A percentile compares a stretch with the other conserved stretches of the same genome.
These are phyloP conservation scores for Ophion ventricosus DNA, from an alignment of 2,888 invertebrate genomes.

Conservation along the genomic window DNA sequence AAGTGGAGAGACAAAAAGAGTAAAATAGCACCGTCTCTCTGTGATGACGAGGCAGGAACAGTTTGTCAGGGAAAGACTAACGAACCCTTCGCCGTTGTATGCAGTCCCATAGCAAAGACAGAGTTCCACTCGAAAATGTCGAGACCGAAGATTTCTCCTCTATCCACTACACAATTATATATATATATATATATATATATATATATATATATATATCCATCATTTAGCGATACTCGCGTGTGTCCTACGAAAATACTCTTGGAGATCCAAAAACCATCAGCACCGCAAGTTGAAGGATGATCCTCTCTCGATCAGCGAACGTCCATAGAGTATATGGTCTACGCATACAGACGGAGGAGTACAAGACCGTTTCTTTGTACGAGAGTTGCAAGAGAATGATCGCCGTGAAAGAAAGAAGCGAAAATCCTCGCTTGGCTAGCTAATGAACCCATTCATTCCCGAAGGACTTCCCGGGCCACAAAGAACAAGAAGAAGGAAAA, in stretches of 20 bases:
- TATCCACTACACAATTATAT: conserved; percentile 19
- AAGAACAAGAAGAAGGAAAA: conserved; percentile 62
- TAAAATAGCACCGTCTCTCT: conserved; percentile 1
- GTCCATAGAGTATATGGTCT: conserved; percentile 16
- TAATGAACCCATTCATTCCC: conserved; percentile 79
- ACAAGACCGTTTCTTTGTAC: background rate
- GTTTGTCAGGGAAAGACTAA: conserved; percentile 73
- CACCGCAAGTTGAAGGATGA: conserved; percentile 45
- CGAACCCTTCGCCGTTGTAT: conserved; percentile 44
- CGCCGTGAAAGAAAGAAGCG: conserved; percentile 21
- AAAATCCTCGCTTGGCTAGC: conserved; percentile 47
- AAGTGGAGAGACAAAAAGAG: conserved; percentile 48
- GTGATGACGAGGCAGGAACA: conserved; percentile 73
- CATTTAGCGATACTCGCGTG: conserved; percentile 45
- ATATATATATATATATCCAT: background rate
- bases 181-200: background rate
- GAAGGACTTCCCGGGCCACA: conserved; percentile 69
- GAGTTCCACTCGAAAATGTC: conserved; percentile 46
- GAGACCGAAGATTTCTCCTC: conserved; percentile 24
- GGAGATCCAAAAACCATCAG: conserved; percentile 36
- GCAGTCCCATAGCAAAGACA: conserved; percentile 6
- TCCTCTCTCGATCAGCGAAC: conserved; percentile 49
- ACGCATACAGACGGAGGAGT: background rate
- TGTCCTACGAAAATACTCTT: conserved; percentile 57
- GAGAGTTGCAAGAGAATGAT: conserved; percentile 23